Conservation (phyloP, 2,113 vertebrate genomes). For the Anguilla japonica region DNA sequence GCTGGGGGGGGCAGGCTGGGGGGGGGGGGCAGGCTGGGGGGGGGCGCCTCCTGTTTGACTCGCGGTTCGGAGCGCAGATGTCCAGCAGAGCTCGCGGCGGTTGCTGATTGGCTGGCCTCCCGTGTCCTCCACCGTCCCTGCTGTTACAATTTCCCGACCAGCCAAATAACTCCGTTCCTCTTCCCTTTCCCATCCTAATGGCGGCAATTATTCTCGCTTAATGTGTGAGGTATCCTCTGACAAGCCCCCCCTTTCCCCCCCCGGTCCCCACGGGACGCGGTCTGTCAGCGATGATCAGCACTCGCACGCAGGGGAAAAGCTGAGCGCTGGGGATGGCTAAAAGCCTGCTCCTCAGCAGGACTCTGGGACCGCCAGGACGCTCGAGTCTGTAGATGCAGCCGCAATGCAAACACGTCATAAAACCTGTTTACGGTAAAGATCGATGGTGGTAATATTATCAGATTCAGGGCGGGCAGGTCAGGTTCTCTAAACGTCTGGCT, state of each 20-base stretch:
- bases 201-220: constrained; percentile 66
- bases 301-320: constrained; percentile 42
- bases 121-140: constrained; percentile 39
- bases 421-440: neutral
- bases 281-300: constrained; percentile 53
- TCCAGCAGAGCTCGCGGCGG: constrained; percentile 17
- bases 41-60: neutral
- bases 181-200: constrained; percentile 60
- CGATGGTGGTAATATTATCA: neutral
- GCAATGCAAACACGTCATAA: neutral
- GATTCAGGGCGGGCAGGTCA: neutral
- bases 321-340: constrained; percentile 42
- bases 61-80: neutral
- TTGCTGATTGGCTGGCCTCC: constrained; percentile 49
- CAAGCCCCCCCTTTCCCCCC: constrained; percentile 37
- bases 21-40: no score
- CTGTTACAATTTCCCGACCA: constrained; percentile 34
- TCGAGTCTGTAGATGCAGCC: neutral
- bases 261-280: constrained; percentile 54
- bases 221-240: constrained; percentile 62
- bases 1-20: neutral
- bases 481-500: neutral
- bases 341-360: neutral
- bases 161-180: constrained; percentile 63
- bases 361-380: neutral